Base-by-base conservation (phyloP, 2,797 vertebrate genomes). In the Zenarchopterus dispar region DNA sequence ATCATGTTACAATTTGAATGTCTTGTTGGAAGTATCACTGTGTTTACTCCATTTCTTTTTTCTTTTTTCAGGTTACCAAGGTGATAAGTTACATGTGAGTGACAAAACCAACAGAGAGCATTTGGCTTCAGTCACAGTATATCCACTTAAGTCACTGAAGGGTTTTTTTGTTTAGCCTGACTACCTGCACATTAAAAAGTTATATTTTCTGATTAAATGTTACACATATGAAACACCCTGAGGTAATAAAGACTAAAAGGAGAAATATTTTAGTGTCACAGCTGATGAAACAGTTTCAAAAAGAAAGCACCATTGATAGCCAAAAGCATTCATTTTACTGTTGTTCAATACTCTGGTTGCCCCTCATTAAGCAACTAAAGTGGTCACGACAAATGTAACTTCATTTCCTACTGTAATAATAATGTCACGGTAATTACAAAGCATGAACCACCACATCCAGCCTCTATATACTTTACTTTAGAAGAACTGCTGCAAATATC, bases 391-490 rank as follows among this genome's bases (percentile, higher is more conserved):
- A 61, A 18, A n/a, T 62, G 6, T 31, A 24, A 70, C 19, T 57
- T 45, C 5, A 31, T 15, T 5, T 23, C 36, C 23, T 44, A 33
- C 67, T 46, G 23, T 28, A 55, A 18, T 8, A 48, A 47, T 18
- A 56, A 26, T 36, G 46, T 22, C 13, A 55, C 19, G 54, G 16
- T 49, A 59, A 76, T 62, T 56, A 2, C 3, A 56, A 22, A 53
- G 21, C 28, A 39, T 39, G 36, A 39, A 39, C 5, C 36, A 44
- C 48, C 39, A 6, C 42, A 47, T 8, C 17, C 17, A 42, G 21
- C 1, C 17, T 58, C n/a, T 39, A 18, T 22, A 11, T 52, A 18
- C 46, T 53, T 55, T 39, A 15, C 52, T 17, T 42, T 18, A 23
- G 8, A 52, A 55, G 3, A 75, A 39, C 26, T 31, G 19, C 15